Evolutionary conservation across 2,888 invertebrate genomes (phyloP), one percentile per base, ranked within the genome.

Genomic region (Spodoptera littoralis): DNA sequence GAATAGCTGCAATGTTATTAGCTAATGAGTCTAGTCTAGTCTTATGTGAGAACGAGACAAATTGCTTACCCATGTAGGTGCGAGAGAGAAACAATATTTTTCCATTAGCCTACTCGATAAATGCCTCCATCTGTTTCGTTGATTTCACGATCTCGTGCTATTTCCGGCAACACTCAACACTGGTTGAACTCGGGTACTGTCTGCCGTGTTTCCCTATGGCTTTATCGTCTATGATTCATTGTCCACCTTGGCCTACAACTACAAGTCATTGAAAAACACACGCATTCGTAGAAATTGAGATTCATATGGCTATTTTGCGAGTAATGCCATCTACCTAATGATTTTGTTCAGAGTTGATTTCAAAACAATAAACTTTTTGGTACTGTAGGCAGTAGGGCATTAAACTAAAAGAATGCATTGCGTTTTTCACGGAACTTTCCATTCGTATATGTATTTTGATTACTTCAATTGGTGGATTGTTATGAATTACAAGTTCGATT

Each of bases 91-190:
- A 64, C 47, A 64, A 57, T 73, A 77, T 68, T 79, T 77, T 77
- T 73, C 58, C 60, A 68, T 73, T 70, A 68, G 57, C 59, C 65
- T 65, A 65, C 51, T 64, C 65, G 60, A 65, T 73, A 70, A 65
- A 80, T 74, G 60, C 67, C 68, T 78, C 73, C 80, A 72, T 77
- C 65, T 77, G 80, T 68, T 79, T 71, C 55, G 66, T 53, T 55
- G 66, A 72, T 66, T 72, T 65, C 75, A 74, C 78, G 76, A 65
- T 68, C 65, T 52, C 55, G 53, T 54, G 81, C 83, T 84, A 83
- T 84, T 83, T 84, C 84, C 84, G 81, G 80, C 79, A 79, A 67
- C 81, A 76, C 73, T 76, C 73, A 70, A 73, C 65, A 70, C 48
- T 77, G 54, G 70, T 76, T 60, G 68, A 70, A 69, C 58, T 76